phyloP scores from a whole-genome alignment of 2,113 vertebrate genomes.

The Fregata magnificens region DNA sequence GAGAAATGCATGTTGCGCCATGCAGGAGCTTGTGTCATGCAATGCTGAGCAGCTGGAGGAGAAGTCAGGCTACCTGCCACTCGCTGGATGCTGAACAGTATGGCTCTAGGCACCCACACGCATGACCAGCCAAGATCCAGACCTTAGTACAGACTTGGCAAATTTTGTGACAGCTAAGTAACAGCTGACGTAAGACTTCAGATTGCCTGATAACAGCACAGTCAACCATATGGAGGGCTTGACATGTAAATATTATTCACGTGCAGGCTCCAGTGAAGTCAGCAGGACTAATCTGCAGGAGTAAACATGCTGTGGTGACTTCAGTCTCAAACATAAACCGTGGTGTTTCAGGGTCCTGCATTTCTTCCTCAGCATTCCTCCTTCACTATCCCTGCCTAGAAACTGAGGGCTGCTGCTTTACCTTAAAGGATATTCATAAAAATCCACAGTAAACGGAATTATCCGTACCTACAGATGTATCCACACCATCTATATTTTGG shows the following conservation, averaged over 20 bases:
- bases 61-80: not conserved
- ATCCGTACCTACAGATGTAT: not conserved
- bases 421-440: not conserved
- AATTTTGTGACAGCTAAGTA: not conserved
- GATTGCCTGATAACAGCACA: not conserved
- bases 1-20: fast-evolving
- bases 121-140: not conserved
- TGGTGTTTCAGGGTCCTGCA: not conserved
- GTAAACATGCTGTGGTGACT: not conserved
- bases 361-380: not conserved
- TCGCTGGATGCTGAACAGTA: not conserved
- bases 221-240: not conserved
- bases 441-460: not conserved
- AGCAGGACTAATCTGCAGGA: not conserved
- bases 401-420: not conserved
- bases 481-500: not conserved
- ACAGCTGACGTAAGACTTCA: not conserved
- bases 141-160: not conserved
- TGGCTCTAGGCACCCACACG: fast-evolving
- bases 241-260: not conserved
- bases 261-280: not conserved
- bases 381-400: not conserved
- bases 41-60: not conserved
- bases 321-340: not conserved
- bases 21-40: not conserved